These are phyloP conservation scores for Tylochromis polylepis DNA, from an alignment of 2,113 vertebrate species.

Conservation along the genomic window DNA sequence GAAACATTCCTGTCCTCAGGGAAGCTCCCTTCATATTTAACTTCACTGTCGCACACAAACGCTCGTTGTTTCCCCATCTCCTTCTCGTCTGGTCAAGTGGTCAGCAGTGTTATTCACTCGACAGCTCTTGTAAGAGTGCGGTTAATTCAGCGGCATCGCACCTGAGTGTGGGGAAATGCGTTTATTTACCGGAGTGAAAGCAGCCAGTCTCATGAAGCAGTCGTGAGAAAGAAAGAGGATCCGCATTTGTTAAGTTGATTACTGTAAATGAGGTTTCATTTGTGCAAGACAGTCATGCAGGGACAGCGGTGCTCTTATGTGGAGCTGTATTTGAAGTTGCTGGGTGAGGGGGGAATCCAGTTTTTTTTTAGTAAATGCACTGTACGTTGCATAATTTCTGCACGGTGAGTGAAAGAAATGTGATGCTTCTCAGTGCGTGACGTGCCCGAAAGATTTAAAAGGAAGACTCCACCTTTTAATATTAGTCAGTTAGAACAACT, in stretches of 20 bases:
- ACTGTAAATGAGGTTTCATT: constrained; percentile 12
- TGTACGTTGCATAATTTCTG: background rate
- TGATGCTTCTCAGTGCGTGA: background rate
- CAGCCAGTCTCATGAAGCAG: background rate
- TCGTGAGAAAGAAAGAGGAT: background rate
- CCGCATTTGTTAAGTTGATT: constrained; percentile 17
- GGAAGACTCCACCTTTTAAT: background rate
- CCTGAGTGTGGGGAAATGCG: background rate
- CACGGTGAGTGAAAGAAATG: background rate
- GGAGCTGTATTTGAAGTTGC: background rate
- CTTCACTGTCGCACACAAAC: background rate
- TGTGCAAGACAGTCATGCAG: background rate
- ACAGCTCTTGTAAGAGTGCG: background rate
- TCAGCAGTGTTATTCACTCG: background rate
- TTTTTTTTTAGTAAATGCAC: background rate
- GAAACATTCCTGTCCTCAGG: constrained; percentile 1
- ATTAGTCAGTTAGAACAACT: background rate
- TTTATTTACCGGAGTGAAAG: background rate
- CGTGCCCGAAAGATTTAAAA: background rate
- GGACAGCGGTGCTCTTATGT: background rate
- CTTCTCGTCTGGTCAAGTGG: background rate
- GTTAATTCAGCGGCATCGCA: background rate
- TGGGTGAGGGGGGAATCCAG: background rate
- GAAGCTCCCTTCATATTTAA: constrained; percentile 18
- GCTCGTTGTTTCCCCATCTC: background rate